Evolutionary conservation across 2,888 invertebrate species (phyloP).

Genomic region (Tetranychus piercei): DNA sequence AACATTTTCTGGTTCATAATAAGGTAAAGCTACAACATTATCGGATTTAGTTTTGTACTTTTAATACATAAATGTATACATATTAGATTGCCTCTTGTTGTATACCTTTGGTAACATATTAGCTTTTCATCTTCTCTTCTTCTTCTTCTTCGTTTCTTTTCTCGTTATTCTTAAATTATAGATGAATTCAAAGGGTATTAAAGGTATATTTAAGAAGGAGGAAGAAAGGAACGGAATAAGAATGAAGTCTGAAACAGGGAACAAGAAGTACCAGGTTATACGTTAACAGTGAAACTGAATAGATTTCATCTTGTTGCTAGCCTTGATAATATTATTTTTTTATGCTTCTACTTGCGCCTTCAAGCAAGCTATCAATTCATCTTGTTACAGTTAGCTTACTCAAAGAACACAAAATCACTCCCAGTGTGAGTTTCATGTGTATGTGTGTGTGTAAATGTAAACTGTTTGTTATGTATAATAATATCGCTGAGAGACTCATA

Average conservation of each 20-base stretch:
- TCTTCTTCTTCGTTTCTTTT: neutral
- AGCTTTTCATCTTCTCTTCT: neutral
- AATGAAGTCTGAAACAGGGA: neutral
- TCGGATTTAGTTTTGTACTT: neutral
- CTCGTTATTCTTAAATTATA: neutral
- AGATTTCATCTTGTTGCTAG: neutral
- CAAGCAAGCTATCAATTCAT: neutral
- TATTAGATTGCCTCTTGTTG: too few relatives aligned
- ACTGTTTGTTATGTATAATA: too few relatives aligned
- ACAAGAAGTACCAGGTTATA: neutral
- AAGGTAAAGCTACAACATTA: neutral
- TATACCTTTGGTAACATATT: too few relatives aligned
- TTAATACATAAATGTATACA: too few relatives aligned
- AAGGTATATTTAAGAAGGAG: neutral
- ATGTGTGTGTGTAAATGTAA: too few relatives aligned
- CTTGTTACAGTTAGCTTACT: neutral
- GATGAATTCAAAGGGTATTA: slow-evolving; percentile 1
- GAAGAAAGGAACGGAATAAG: neutral
- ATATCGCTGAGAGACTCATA: neutral
- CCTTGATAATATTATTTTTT: neutral
- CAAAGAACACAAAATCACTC: neutral
- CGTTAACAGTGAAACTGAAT: neutral
- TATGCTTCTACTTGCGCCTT: neutral
- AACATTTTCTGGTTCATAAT: neutral
- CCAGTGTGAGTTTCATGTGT: neutral